Base-by-base conservation (phyloP, 2,113 vertebrate species). In the Gymnogyps californianus region DNA sequence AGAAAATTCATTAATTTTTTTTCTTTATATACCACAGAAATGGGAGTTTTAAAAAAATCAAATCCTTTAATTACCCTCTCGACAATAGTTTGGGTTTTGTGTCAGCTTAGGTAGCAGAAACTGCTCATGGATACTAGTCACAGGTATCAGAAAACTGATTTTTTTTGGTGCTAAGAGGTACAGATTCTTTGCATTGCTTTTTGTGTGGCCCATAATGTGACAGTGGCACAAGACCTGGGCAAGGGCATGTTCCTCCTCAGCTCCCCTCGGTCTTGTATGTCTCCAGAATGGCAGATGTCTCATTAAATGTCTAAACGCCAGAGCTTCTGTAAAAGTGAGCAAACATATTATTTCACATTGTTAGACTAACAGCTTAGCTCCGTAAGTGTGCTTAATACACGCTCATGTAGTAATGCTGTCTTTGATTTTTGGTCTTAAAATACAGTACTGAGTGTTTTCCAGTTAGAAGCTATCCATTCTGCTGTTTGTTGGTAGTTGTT, bases 191-290 rank as follows among this genome's bases (percentile, higher is more conserved):
- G 3, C 17, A 15, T 7, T 16, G 18, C 1, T 34, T 26, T 65
- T 51, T n/a, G 4, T 38, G 24, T 51, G 36, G 19, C 19, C 10
- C 11, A 6, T 38, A 22, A 26, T 4, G 5, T 36, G 62, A 16
- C 24, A 49, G 9, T 14, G 26, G 38, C 42, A 26, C 5, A 64
- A 64, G 31, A 11, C 28, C 32, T 51, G 44, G 24, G n/a, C 13
- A 36, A 36, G 31, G 9, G 13, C 22, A 11, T 1, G 3, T 47
- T 65, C 61, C 24, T 64, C 31, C 19, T 34, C 59, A 64, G 17
- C 14, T 70, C 7, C 28, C 7, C 16, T 36, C 0, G 0, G 6
- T 25, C 17, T 34, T 24, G 3, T 21, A 7, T 42, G 55, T 44
- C 32, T 93, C 16, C 32, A 28, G 51, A 38, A 15, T 24, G 26